These are phyloP conservation scores for Lucilia cuprina DNA, from an alignment of 1,140 invertebrate genomes.

Conservation along the genomic window DNA sequence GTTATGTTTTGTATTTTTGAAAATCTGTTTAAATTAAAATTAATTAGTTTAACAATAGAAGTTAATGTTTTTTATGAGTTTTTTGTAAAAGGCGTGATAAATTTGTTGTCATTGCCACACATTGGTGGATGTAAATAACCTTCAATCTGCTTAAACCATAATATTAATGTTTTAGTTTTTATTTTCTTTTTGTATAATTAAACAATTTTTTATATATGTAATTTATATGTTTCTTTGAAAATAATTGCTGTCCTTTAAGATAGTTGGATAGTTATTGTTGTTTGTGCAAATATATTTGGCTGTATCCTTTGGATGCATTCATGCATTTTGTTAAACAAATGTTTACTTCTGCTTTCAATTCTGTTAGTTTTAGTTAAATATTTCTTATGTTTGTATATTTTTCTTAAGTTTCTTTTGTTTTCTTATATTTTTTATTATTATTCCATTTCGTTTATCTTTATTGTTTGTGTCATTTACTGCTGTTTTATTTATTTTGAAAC, in stretches of 20 bases:
- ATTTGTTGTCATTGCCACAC: conserved; percentile 27
- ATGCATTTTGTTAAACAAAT: not conserved
- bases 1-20: not conserved
- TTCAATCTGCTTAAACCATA: not conserved
- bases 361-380: not conserved
- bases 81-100: conserved; percentile 16
- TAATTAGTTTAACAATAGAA: conserved; percentile 30
- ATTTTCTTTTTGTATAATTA: not conserved
- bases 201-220: not conserved
- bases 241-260: not conserved
- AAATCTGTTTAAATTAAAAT: conserved; percentile 8
- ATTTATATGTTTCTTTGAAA: not conserved
- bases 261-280: not conserved
- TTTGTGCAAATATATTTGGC: not conserved
- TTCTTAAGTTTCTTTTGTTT: not conserved
- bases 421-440: not conserved
- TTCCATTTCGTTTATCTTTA: not conserved
- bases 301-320: not conserved
- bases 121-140: not conserved
- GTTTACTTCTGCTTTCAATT: not conserved
- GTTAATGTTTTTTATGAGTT: conserved; percentile 21
- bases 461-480: conserved; percentile 18
- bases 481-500: conserved; percentile 35
- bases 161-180: not conserved
- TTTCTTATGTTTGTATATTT: no score